A percentile compares a stretch with the other conserved stretches of the same genome.
Conservation (phyloP, 2,797 vertebrate genomes). For the Picus viridis region DNA sequence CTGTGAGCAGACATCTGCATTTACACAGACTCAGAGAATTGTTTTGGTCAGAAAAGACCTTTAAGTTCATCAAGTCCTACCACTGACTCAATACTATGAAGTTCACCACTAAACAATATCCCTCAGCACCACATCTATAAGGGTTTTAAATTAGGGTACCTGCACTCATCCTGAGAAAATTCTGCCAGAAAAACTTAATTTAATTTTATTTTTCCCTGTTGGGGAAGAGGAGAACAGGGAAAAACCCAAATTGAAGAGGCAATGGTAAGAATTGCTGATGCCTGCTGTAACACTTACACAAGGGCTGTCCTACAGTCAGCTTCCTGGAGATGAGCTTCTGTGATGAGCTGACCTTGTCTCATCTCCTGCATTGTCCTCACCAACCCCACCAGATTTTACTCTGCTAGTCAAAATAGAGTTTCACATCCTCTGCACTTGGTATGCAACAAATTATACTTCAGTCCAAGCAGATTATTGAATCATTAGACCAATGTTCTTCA, state of each 20-base stretch:
- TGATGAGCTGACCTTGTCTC: background rate
- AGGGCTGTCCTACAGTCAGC: background rate
- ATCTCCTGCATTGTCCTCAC: background rate
- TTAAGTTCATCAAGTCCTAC: too few relatives aligned
- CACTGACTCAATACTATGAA: too few relatives aligned
- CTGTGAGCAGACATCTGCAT: background rate
- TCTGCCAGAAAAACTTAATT: background rate
- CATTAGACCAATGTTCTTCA: background rate
- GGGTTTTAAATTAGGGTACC: background rate
- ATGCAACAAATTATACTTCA: background rate
- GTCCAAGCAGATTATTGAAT: background rate
- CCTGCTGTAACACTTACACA: background rate
- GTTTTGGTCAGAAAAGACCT: too few relatives aligned
- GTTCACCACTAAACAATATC: too few relatives aligned
- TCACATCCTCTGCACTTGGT: background rate
- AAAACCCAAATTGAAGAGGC: background rate
- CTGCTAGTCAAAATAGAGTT: background rate
- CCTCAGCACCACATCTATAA: too few relatives aligned
- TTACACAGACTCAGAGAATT: background rate
- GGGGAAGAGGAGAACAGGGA: fast-evolving
- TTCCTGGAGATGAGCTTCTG: fast-evolving
- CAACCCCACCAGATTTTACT: background rate
- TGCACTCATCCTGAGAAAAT: background rate
- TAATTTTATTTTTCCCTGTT: background rate
- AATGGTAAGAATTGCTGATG: background rate